Percentiles rank a stretch among this genome's conserved stretches.
Evolutionary conservation across 2,888 invertebrate genomes (phyloP).

Genomic region (Rhagium mordax): DNA sequence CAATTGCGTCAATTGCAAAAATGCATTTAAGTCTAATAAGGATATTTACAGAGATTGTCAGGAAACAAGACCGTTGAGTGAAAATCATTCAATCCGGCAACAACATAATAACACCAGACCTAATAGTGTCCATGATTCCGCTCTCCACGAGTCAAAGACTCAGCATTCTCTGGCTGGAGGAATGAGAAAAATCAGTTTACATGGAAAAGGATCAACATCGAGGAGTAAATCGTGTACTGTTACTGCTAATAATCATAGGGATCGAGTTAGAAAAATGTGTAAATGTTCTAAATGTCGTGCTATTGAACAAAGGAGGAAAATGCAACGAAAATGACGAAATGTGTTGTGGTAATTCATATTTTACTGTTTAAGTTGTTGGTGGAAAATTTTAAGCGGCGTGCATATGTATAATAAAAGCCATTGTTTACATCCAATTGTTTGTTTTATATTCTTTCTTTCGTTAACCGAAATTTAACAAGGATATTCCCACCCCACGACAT

Average conservation of each 20-base stretch:
- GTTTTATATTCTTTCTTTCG: no score
- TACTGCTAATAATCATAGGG: slow-evolving; percentile 15
- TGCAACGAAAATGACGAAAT: slow-evolving; percentile 15
- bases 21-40: neutral
- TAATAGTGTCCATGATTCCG: neutral
- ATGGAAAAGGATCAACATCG: neutral
- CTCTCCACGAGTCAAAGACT: slow-evolving; percentile 11
- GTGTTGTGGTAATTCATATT: neutral
- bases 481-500: no score
- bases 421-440: no score
- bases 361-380: neutral
- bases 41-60: neutral
- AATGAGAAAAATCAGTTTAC: neutral
- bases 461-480: no score
- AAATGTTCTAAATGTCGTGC: slow-evolving; percentile 35
- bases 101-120: neutral
- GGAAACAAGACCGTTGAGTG: neutral
- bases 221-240: slow-evolving; percentile 31
- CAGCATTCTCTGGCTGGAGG: slow-evolving; percentile 5
- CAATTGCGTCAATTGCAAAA: slow-evolving; percentile 34
- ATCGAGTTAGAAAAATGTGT: slow-evolving; percentile 29
- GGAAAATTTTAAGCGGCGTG: neutral
- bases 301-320: slow-evolving; percentile 23
- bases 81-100: neutral
- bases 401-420: neutral